Percentiles rank a stretch among this genome's conserved stretches.
These are phyloP conservation scores for Misgurnus mizolepis DNA, from an alignment of 2,113 vertebrate genomes.

Conservation along the genomic window DNA sequence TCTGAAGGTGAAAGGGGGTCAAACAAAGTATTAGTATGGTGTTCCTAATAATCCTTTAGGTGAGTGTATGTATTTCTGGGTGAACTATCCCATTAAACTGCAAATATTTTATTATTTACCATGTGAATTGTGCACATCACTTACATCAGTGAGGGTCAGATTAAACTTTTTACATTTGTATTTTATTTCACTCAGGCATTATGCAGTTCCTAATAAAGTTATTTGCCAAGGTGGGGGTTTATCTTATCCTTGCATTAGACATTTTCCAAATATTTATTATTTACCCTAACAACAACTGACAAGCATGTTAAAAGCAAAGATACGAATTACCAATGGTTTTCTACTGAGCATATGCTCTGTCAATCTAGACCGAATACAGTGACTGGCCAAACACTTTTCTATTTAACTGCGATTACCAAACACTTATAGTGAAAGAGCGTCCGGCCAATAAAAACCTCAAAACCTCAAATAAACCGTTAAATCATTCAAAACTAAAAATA, in stretches of 20 bases:
- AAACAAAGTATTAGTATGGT: too few species aligned
- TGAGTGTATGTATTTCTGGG: too few species aligned
- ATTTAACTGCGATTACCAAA: background rate
- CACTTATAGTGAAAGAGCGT: background rate
- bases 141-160: too few species aligned
- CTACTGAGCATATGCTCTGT: slow-evolving; percentile 60
- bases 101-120: too few species aligned
- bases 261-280: slow-evolving; percentile 10
- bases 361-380: slow-evolving; percentile 36
- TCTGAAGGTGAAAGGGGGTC: too few species aligned
- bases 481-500: background rate
- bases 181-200: too few species aligned
- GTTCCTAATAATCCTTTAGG: too few species aligned
- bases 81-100: too few species aligned
- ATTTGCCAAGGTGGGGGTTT: too few species aligned
- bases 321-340: slow-evolving; percentile 56
- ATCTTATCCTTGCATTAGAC: slow-evolving; percentile 39
- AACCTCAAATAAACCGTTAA: background rate
- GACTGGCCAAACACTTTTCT: background rate
- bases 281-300: background rate
- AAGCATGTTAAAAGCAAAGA: background rate
- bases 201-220: too few species aligned
- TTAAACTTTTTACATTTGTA: too few species aligned
- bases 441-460: background rate
- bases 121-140: too few species aligned